Base-by-base conservation (phyloP, 2,888 invertebrate species). In the Bimastos eiseni region DNA sequence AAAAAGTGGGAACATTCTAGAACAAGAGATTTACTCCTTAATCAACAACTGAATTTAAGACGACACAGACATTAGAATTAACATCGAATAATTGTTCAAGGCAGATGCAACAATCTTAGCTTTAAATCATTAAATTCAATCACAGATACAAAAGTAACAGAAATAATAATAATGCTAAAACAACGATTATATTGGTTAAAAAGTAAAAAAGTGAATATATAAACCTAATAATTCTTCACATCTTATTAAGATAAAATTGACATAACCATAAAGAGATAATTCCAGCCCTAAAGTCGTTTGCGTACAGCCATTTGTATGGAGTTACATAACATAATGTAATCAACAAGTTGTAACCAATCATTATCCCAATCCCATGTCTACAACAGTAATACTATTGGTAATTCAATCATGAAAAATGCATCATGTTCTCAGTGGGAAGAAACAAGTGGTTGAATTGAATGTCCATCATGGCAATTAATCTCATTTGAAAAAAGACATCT, bases 101-200 rank as follows among this genome's bases (percentile, higher is more conserved):
- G 11, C n/a, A 70, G n/a, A 1, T 70, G n/a, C n/a, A n/a, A 70
- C 30, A 30, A 70, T 70, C n/a, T 70, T n/a, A 70, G 70, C 70
- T 70, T 70, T n/a, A 30, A 70, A 70, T 70, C 70, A 70, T 70
- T n/a, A 70, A 70, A 70, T 70, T 70, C n/a, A 70, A 70, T 70
- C n/a, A 70, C 70, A 70, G 49, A 70, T n/a, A 70, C 70, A 70
- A 30, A 70, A 8, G 70, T 8, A 70, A 70, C 70, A 70, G 70
- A 70, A 24, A 70, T n/a, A 70, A n/a, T 49, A 49, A 24, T 70
- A 17, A 15, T 24, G 15, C 21, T 17, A 70, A 70, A 70, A 49
- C 49, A 70, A 70, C 8, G n/a, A 70, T n/a, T 70, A 70, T n/a
- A 70, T 70, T 70, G 70, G 11, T 70, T 70, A 70, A 30, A 70